A percentile compares a stretch with the other conserved stretches of the same genome.
These are phyloP conservation scores for Cephus cinctus DNA, from an alignment of 1,140 invertebrate species.

Conservation along the genomic window DNA sequence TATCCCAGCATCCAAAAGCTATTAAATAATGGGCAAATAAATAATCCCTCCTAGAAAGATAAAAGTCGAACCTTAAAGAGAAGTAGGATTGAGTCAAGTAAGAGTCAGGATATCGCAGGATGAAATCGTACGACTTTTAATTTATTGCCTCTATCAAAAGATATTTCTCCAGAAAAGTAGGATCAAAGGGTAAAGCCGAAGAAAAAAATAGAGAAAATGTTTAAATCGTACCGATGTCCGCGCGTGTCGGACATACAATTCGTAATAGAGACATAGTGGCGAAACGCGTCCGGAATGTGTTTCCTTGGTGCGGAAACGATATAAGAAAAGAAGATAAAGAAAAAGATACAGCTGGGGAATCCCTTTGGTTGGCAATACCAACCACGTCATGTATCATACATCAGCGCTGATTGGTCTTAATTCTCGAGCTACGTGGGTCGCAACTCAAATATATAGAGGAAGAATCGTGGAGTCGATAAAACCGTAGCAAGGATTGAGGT, in stretches of 20 bases:
- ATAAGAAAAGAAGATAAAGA: conserved; percentile 3
- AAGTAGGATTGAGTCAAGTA: too few species aligned
- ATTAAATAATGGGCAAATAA: too few species aligned
- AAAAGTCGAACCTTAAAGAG: too few species aligned
- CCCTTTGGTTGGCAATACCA: conserved; percentile 17
- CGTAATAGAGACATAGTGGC: conserved; percentile 35
- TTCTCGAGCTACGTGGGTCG: conserved; percentile 35
- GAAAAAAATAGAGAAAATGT: neutral
- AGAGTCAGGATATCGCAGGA: too few species aligned
- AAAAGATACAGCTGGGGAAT: conserved; percentile 17
- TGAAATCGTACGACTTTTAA: too few species aligned
- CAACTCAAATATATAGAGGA: too few species aligned
- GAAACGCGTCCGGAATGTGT: conserved; percentile 31
- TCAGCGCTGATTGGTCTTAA: conserved; percentile 43
- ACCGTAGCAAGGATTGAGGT: too few species aligned
- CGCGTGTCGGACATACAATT: conserved; percentile 11
- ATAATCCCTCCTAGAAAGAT: too few species aligned
- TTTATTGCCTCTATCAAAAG: too few species aligned
- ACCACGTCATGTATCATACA: conserved; percentile 32
- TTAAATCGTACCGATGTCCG: neutral
- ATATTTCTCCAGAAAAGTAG: neutral
- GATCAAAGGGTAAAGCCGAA: neutral
- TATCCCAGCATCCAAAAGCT: too few species aligned
- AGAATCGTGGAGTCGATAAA: too few species aligned
- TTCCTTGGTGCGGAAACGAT: conserved; percentile 5